Percentiles rank a stretch among this genome's conserved stretches.
Evolutionary conservation across 37 sponge, comb jelly and placozoan genomes (phyloP).

Genomic region (Mnemiopsis leidyi): DNA sequence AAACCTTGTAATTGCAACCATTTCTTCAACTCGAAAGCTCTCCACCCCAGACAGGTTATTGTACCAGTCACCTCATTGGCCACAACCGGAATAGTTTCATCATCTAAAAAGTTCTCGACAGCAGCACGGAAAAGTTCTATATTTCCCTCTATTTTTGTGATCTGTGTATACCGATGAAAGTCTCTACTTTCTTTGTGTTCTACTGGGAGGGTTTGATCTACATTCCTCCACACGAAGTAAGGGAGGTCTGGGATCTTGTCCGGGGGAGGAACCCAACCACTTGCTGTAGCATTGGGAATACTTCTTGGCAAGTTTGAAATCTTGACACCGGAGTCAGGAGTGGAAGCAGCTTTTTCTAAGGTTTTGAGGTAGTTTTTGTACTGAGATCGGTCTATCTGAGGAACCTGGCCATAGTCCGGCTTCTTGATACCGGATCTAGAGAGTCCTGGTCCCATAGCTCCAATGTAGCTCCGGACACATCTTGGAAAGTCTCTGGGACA

Average conservation of each 20-base stretch:
- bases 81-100: slow-evolving; percentile 27
- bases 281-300: background rate
- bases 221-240: slow-evolving; percentile 52
- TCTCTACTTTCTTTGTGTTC: slow-evolving; percentile 38
- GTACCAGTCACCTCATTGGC: slow-evolving; percentile 59
- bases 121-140: background rate
- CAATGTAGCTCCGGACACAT: slow-evolving; percentile 32
- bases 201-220: slow-evolving; percentile 38
- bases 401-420: background rate
- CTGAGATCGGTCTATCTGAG: slow-evolving; percentile 46
- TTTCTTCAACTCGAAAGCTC: slow-evolving; percentile 34
- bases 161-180: background rate
- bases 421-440: slow-evolving; percentile 27
- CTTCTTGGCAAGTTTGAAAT: background rate
- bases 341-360: background rate
- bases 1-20: slow-evolving; percentile 40
- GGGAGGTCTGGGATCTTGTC: background rate
- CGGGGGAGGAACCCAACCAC: slow-evolving; percentile 51
- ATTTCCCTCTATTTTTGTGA: slow-evolving; percentile 33
- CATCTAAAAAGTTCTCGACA: slow-evolving; percentile 33
- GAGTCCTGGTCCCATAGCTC: slow-evolving; percentile 33
- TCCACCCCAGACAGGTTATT: slow-evolving; percentile 18
- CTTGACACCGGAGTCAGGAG: background rate
- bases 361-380: slow-evolving; percentile 13
- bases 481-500: background rate